These are phyloP conservation scores for Athetis lepigone DNA, from an alignment of 2,888 invertebrate genomes.

Conservation along the genomic window DNA sequence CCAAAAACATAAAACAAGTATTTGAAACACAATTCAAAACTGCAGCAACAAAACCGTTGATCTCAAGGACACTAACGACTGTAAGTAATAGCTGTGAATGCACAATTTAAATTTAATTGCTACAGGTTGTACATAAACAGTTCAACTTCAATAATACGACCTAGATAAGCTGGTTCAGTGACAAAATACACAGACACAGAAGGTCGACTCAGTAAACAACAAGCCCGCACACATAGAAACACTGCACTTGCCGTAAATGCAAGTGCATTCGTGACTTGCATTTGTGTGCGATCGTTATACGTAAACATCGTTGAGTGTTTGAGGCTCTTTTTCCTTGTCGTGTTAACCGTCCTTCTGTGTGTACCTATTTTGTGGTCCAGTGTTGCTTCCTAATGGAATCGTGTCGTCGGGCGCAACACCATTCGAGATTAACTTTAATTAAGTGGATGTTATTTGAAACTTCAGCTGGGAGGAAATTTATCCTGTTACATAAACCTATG, in stretches of 20 bases:
- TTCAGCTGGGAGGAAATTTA: conserved; percentile 78
- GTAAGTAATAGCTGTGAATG: conserved; percentile 52
- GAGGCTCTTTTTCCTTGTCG: background rate
- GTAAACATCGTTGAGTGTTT: background rate
- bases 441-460: conserved; percentile 86
- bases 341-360: background rate
- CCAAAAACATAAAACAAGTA: background rate
- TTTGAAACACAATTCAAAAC: background rate
- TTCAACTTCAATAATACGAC: conserved; percentile 69
- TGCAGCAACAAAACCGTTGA: conserved; percentile 1
- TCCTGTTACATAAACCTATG: conserved; percentile 75
- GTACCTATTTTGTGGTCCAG: conserved; percentile 40
- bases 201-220: background rate
- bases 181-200: conserved; percentile 7
- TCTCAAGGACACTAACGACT: conserved; percentile 30
- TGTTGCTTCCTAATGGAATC: conserved; percentile 84
- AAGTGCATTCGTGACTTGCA: background rate
- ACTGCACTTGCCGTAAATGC: background rate
- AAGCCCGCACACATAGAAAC: background rate
- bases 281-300: background rate
- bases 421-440: conserved; percentile 88
- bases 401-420: conserved; percentile 81
- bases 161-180: conserved; percentile 68
- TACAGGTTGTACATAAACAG: conserved; percentile 65
- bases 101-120: conserved; percentile 60